These are phyloP conservation scores for Porphyrio hochstetteri DNA, from an alignment of 2,113 vertebrate species.

Conservation along the genomic window DNA sequence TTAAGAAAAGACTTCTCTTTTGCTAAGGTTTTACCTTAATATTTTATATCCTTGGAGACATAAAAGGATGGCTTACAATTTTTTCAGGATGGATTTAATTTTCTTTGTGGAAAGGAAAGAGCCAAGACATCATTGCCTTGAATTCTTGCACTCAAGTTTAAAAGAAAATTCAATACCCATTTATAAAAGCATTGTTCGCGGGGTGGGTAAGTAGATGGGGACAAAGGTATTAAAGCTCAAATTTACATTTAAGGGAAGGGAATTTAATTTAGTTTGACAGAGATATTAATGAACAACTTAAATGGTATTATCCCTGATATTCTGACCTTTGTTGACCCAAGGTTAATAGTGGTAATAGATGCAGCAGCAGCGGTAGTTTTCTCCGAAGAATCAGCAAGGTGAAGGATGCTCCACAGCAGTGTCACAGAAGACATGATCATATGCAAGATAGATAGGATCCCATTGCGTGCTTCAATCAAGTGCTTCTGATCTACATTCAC, in stretches of 20 bases:
- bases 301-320: background rate
- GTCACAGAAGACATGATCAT: slow-evolving; percentile 98
- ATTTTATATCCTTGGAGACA: background rate
- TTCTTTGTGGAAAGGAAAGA: background rate
- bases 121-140: background rate
- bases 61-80: background rate
- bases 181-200: background rate
- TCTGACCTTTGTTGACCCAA: slow-evolving; percentile 95
- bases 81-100: background rate
- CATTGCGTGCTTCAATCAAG: slow-evolving; percentile 91
- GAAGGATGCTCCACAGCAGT: slow-evolving; percentile 91
- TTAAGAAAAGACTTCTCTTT: background rate
- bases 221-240: background rate
- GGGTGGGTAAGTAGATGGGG: background rate
- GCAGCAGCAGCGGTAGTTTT: slow-evolving; percentile 84
- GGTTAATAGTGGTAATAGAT: slow-evolving; percentile 91
- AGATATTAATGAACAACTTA: background rate
- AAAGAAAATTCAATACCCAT: background rate
- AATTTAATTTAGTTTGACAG: background rate
- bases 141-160: background rate
- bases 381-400: slow-evolving; percentile 91
- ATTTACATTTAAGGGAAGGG: background rate
- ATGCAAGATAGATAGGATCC: slow-evolving; percentile 94
- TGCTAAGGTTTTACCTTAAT: background rate
- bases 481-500: slow-evolving; percentile 94